Evolutionary conservation across 2,888 invertebrate genomes (phyloP), one percentile per base, ranked within the genome.

Genomic region (Coelopa pilipes): DNA sequence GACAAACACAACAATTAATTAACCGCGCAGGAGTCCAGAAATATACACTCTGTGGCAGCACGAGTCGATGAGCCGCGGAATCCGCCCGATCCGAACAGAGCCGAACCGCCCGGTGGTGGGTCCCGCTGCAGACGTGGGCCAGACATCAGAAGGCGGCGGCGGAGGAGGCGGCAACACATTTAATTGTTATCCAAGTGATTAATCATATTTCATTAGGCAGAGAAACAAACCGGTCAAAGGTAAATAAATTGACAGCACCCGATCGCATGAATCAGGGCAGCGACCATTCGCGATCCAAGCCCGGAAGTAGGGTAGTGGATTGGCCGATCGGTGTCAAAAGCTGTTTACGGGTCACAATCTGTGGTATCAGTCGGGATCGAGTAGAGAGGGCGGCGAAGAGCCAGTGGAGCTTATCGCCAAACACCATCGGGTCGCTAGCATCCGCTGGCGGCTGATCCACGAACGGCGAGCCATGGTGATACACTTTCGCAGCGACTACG

Each of bases 301-400:
- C 82, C 85, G 85, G 84, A 84, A 84, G 84, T 85, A 82, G 78
- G n/a, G n/a, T n/a, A n/a, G n/a, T n/a, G n/a, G n/a, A n/a, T n/a
- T n/a, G n/a, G n/a, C n/a, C n/a, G n/a, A 72, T 78, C 75, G 79
- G 74, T 78, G 69, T 70, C 76, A 70, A 55, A 71, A 75, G 65
- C 74, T 73, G 49, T 72, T 73, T 63, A 75, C 78, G 17, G 60
- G 12, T 59, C n/a, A 21, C n/a, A 21, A 19, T 59, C 19, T 1
- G 5, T n/a, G 24, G 21, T 2, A 7, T 47, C 19, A 21, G 46
- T 45, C 46, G 19, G 19, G 55, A 62, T 11, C 34, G 34, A 34
- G 34, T 7, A 34, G 34, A 2, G 34, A 7, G 34, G 4, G 34
- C 11, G 10, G 53, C 53, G n/a, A 46, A 21, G 11, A 5, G 45